Base-by-base conservation (phyloP, 2,113 vertebrate species). In the Tamias sibiricus region DNA sequence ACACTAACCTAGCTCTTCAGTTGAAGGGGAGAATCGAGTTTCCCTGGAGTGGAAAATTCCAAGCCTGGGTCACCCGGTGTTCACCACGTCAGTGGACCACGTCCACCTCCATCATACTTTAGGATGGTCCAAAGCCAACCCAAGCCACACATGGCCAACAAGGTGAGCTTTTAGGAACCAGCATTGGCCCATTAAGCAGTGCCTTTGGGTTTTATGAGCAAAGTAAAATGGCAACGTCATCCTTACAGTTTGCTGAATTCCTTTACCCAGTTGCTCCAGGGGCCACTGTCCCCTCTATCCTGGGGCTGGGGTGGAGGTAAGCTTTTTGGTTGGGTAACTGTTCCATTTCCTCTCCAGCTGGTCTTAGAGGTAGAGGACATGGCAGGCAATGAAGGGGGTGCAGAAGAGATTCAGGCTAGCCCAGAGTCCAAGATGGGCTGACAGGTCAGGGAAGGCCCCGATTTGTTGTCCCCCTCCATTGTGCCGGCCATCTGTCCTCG, bases 271-370 rank as follows among this genome's bases (percentile, higher is more conserved):
- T 8, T 28, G 13, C 8, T 75, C 28, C 47, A 5, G 0, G 0
- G 5, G 10, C 62, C 32, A 19, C 4, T 22, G 26, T 42, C 20
- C 4, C 22, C 54, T 52, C 37, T 72, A 4, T 12, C 86, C 30
- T 0, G 37, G 80, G 19, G 9, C 64, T 17, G 4, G 32, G 30
- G 16, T 19, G 0, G 28, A 72, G 87, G 62, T 8, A 16, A 40
- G 22, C 49, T 74, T 81, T 37, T 49, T 44, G 4, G 11, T 20
- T 35, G 52, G 74, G 52, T 24, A 87, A 52, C 64, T 62, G 16
- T 87, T 79, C 71, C 62, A 20, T 86, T 95, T 97, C 96, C 93
- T 95, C 94, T 74, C 20, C 89, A 94, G 89, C 93, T 77, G 76
- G 28, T 52, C 52, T 96, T 81, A n/a, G 69, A 79, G 20, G 32